Evolutionary conservation across 2,113 vertebrate genomes (phyloP).

Genomic region (Heliornis fulica): DNA sequence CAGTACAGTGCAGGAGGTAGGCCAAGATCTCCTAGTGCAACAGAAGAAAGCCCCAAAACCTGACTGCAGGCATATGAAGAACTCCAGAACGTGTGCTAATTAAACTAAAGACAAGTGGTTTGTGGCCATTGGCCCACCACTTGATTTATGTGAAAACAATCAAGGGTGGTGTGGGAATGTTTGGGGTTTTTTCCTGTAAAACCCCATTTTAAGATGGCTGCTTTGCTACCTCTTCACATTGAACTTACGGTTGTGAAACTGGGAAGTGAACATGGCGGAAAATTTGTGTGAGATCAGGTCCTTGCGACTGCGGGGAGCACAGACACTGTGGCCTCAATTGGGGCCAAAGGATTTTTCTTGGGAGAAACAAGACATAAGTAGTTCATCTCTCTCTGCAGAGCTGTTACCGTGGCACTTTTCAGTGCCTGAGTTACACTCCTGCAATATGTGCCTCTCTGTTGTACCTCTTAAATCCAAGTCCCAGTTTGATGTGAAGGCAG

Average conservation of each 20-base stretch:
- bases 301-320: background rate
- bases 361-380: conserved; percentile 31
- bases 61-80: background rate
- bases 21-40: background rate
- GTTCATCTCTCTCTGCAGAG: background rate
- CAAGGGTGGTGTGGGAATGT: background rate
- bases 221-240: background rate
- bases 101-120: background rate
- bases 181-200: background rate
- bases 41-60: background rate
- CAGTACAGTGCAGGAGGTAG: background rate
- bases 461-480: background rate
- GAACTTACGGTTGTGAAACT: background rate
- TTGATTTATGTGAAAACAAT: background rate
- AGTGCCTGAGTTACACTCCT: background rate
- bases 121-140: rapidly evolving
- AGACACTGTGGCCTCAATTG: background rate
- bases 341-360: background rate
- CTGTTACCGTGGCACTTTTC: background rate
- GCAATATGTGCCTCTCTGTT: background rate
- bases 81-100: background rate
- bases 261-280: background rate
- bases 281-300: background rate
- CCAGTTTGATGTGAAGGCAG: background rate
- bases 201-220: background rate